Evolutionary conservation across 92 coral and sea anemone species (phyloP), one percentile per base, ranked within the genome.

Genomic region (Palythoa caribaeorum): DNA sequence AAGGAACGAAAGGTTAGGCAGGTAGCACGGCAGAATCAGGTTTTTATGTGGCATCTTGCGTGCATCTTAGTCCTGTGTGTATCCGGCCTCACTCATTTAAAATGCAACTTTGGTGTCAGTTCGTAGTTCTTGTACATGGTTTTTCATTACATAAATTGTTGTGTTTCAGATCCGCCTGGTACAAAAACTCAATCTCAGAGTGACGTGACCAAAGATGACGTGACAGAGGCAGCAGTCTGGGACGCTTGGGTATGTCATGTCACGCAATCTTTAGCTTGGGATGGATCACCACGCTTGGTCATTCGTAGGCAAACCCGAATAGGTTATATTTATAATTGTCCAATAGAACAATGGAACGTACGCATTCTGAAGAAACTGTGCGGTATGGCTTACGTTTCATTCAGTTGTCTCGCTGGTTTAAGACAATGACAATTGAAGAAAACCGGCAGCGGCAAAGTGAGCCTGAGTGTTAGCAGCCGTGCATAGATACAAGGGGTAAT

Each of bases 151-250:
- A 13, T 10, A 60, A 6, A 12, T 79, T 48, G 21, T 81, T 65
- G 80, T 79, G 44, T 37, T 66, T 12, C 75, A 92, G 94, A 89
- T 88, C 88, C 94, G 20, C 90, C 91, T 53, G 68, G 83, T 2
- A 35, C 89, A 47, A 90, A 84, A 70, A 59, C 84, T 36, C 84
- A 83, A 21, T 84, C 83, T 35, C 86, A 80, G 54, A 53, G 76
- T 65, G 90, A 75, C 50, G 84, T 63, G 9, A 88, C 71, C 74
- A 91, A 92, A 47, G 89, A 83, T 60, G 90, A 91, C 38, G 93
- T 97, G 62, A 97, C 99, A 35, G 99, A 97, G 91, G 99, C 98
- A 28, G 99, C 99, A 74, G 96, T 97, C 16, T 97, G 99, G 99
- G 98, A 97, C 83, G 96, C 99, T 53, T 94, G 98, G 96, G 99